phyloP scores from a whole-genome alignment of 2,888 invertebrate genomes.

The Villa cingulata region DNA sequence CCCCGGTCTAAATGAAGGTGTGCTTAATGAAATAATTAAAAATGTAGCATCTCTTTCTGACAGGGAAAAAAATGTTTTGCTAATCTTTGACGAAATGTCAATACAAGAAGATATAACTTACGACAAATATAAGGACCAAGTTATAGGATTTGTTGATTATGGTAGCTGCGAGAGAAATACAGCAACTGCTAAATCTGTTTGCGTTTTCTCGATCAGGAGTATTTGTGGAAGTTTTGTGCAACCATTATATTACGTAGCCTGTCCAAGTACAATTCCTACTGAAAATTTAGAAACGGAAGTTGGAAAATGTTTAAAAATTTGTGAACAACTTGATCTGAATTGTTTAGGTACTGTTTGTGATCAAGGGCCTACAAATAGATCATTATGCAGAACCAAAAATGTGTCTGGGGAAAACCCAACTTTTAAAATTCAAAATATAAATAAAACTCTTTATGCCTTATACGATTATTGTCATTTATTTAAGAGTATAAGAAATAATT shows the following conservation, averaged over 20 bases:
- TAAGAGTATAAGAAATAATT: constrained; percentile 3
- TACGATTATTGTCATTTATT: constrained; percentile 2
- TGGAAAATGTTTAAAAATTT: neutral
- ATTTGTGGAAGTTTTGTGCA: constrained; percentile 1
- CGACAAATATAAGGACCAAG: neutral
- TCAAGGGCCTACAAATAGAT: neutral
- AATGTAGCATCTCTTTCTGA: neutral
- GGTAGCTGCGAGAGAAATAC: neutral
- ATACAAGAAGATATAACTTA: constrained; percentile 1
- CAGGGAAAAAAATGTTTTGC: neutral
- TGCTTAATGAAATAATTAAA: neutral
- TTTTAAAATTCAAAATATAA: neutral
- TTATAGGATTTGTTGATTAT: neutral
- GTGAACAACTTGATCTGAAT: neutral
- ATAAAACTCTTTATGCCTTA: constrained; percentile 4
- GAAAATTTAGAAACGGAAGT: neutral
- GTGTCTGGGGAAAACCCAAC: neutral
- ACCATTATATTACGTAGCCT: neutral
- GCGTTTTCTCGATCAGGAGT: constrained; percentile 2
- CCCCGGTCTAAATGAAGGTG: neutral
- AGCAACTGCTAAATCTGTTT: neutral
- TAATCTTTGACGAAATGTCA: neutral
- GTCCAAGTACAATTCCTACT: neutral
- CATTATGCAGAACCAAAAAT: neutral
- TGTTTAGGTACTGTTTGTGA: neutral